Evolutionary conservation across 37 sponge, comb jelly and placozoan species (phyloP), one percentile per base, ranked within the genome.

Genomic region (Beroe forskalii): DNA sequence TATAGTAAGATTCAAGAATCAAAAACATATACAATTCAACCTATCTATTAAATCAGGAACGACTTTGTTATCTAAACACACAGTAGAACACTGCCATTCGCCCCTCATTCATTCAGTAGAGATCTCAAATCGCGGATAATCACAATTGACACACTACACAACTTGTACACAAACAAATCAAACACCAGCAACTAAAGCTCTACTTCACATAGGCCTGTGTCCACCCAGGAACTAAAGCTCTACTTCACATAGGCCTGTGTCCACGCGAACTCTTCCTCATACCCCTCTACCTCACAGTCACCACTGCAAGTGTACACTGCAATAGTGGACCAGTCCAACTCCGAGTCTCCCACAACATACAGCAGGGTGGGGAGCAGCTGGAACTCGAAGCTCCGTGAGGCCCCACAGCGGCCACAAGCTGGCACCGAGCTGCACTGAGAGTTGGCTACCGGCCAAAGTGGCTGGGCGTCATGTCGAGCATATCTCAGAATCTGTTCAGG

Each of bases 291-390:
- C 25, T 80, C 86, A 44, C 86, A 80, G 40, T 80, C 86, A 12
- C 19, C 25, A 41, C 41, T 37, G 22, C 86, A 80, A 6, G 86
- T 42, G 30, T 44, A 80, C 86, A 80, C 55, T 17, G 41, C 86
- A 43, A 80, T 40, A 24, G 60, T 42, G 33, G 86, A 43, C 86
- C 86, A 80, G 86, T 80, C 86, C 86, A 80, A 22, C 1, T 44
- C 86, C 1, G 48, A 25, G 48, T 33, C 86, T 14, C 60, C 86
- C 14, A 80, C 24, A 19, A 42, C 36, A 23, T 80, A 80, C 27
- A 80, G 55, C 86, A 80, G 28, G 19, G 86, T 42, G 40, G 86
- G 86, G 14, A 80, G 60, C n/a, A 80, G 33, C 86, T 80, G 86
- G 3, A 80, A 32, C 86, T 80, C 86, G 22, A 80, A 80, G 27